A percentile compares a stretch with the other conserved stretches of the same genome.
phyloP scores from a whole-genome alignment of 2,888 invertebrate species.

The Dastarcus helophoroides region DNA sequence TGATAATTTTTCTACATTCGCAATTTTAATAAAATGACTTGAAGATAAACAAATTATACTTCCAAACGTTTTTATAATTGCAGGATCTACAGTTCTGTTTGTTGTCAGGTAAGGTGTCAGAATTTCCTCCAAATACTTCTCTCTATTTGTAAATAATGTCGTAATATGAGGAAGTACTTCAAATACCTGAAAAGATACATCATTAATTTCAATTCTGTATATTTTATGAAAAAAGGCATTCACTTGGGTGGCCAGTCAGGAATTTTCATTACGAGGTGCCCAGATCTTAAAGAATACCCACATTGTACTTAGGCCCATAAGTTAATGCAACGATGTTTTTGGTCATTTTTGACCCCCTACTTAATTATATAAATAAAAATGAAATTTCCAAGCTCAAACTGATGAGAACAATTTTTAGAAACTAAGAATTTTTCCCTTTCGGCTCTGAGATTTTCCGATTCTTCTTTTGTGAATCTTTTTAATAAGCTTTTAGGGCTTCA shows the following conservation, averaged over 20 bases:
- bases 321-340: too few relatives aligned
- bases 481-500: too few relatives aligned
- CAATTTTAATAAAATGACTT: constrained; percentile 7
- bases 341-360: too few relatives aligned
- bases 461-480: too few relatives aligned
- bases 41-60: constrained; percentile 6
- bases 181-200: constrained; percentile 16
- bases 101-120: constrained; percentile 12
- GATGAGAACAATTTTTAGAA: too few relatives aligned
- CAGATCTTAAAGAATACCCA: too few relatives aligned
- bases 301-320: too few relatives aligned
- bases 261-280: neutral
- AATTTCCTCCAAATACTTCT: constrained; percentile 15
- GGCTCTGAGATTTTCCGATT: too few relatives aligned
- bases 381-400: too few relatives aligned
- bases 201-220: neutral
- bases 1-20: constrained; percentile 3
- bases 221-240: neutral
- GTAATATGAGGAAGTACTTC: constrained; percentile 19
- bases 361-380: too few relatives aligned
- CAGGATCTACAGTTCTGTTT: neutral
- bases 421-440: too few relatives aligned
- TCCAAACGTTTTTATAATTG: constrained; percentile 3
- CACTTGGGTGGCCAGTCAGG: neutral
- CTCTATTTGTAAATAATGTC: constrained; percentile 18